These are phyloP conservation scores for Noctua fimbriata DNA, from an alignment of 2,888 invertebrate species.

Conservation along the genomic window DNA sequence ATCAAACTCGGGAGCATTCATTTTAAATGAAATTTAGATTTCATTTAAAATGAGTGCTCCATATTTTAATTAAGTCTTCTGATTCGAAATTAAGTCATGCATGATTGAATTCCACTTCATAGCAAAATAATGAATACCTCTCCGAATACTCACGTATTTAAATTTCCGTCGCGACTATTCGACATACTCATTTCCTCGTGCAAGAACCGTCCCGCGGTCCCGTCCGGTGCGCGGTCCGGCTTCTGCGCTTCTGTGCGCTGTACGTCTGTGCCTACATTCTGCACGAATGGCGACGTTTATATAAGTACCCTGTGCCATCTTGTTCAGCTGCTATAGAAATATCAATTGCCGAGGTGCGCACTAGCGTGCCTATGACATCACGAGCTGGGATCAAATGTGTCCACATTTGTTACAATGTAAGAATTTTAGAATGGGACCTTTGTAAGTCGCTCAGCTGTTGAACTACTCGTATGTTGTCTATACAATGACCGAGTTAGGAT, in stretches of 20 bases:
- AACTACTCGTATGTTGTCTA: neutral
- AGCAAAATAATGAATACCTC: neutral
- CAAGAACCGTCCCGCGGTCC: constrained; percentile 21
- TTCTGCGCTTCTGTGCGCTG: neutral
- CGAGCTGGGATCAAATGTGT: neutral
- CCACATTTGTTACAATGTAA: neutral
- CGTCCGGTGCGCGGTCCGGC: neutral
- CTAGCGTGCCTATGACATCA: neutral
- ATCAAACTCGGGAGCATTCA: neutral
- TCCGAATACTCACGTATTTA: constrained; percentile 9
- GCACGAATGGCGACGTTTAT: neutral
- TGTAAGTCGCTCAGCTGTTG: neutral
- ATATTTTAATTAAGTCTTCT: neutral
- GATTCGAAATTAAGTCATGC: neutral
- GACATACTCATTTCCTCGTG: constrained; percentile 34
- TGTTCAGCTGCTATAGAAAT: constrained; percentile 29
- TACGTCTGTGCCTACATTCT: neutral
- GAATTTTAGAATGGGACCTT: neutral
- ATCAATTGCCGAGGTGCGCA: constrained; percentile 22
- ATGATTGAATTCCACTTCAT: constrained; percentile 1
- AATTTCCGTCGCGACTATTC: constrained; percentile 12
- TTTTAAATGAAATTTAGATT: neutral
- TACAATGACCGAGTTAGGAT: neutral
- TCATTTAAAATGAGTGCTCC: no score
- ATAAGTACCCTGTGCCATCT: neutral